phyloP scores from a whole-genome alignment of 1,140 invertebrate species.

The Solenopsis invicta region DNA sequence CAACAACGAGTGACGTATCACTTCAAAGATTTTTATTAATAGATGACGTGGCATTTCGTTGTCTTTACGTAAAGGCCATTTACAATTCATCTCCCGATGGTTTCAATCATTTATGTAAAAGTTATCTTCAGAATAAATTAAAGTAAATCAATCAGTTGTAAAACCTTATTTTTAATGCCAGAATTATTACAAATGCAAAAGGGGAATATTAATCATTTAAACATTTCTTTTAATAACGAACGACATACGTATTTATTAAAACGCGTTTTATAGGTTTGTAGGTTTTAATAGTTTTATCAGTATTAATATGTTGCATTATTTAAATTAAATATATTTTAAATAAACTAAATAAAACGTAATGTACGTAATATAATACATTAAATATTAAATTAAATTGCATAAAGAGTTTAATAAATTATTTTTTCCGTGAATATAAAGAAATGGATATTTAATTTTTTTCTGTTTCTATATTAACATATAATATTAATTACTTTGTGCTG shows the following conservation, averaged over 20 bases:
- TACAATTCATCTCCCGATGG: not conserved
- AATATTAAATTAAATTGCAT: too few species aligned
- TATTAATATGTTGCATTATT: not conserved
- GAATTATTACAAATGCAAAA: not conserved
- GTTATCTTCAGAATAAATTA: conserved; percentile 22
- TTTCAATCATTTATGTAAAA: not conserved
- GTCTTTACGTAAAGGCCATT: conserved; percentile 16
- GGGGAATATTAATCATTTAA: not conserved
- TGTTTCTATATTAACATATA: not conserved
- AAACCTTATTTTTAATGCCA: not conserved
- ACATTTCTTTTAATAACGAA: not conserved
- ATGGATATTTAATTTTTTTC: not conserved
- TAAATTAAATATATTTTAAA: not conserved
- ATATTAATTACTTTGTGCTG: not conserved
- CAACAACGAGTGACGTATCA: conserved; percentile 33
- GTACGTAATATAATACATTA: too few species aligned
- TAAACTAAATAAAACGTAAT: not conserved
- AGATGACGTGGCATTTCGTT: conserved; percentile 32
- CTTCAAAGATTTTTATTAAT: conserved; percentile 56
- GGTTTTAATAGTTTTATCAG: not conserved
- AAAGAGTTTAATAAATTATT: too few species aligned
- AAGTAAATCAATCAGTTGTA: not conserved
- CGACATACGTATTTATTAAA: not conserved
- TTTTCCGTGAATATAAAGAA: too few species aligned
- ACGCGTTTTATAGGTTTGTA: not conserved